Evolutionary conservation across 2,113 vertebrate species (phyloP).

Genomic region (Peromyscus californicus): DNA sequence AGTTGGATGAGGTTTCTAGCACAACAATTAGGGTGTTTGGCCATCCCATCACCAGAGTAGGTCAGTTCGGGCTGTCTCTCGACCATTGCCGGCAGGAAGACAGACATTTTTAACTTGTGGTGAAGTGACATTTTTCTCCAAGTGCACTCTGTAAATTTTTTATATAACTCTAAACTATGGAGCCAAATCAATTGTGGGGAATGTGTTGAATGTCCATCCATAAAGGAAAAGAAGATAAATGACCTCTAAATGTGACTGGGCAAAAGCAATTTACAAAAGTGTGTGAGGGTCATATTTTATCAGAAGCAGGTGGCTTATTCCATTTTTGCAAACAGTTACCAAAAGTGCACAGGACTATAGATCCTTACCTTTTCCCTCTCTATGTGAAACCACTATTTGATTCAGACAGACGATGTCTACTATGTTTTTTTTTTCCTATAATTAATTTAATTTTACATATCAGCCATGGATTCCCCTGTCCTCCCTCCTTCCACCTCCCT

Average conservation of each 20-base stretch:
- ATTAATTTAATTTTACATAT: too few species aligned
- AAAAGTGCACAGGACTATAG: slow-evolving; percentile 32
- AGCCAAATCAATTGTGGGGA: slow-evolving; percentile 69
- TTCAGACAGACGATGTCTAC: background rate
- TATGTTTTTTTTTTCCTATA: background rate
- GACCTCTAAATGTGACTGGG: slow-evolving; percentile 75
- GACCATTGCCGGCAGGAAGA: too few species aligned
- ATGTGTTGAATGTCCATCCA: slow-evolving; percentile 68
- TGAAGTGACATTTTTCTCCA: slow-evolving; percentile 59
- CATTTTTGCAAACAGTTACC: slow-evolving; percentile 63
- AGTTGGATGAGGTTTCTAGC: too few species aligned
- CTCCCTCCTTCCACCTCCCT: too few species aligned
- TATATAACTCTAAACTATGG: slow-evolving; percentile 44
- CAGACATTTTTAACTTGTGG: slow-evolving; percentile 12
- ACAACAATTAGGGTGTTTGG: too few species aligned
- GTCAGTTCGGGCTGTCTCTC: too few species aligned
- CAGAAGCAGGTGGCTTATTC: slow-evolving; percentile 66
- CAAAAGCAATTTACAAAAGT: slow-evolving; percentile 77
- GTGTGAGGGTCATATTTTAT: slow-evolving; percentile 79
- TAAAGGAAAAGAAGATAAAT: slow-evolving; percentile 79
- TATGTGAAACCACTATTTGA: background rate
- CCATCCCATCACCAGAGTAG: too few species aligned
- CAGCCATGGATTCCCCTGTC: too few species aligned
- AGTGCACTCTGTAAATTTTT: slow-evolving; percentile 66
- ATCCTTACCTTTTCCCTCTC: background rate